These are phyloP conservation scores for Sternotherus odoratus DNA, from an alignment of 2,797 vertebrate genomes.

Conservation along the genomic window DNA sequence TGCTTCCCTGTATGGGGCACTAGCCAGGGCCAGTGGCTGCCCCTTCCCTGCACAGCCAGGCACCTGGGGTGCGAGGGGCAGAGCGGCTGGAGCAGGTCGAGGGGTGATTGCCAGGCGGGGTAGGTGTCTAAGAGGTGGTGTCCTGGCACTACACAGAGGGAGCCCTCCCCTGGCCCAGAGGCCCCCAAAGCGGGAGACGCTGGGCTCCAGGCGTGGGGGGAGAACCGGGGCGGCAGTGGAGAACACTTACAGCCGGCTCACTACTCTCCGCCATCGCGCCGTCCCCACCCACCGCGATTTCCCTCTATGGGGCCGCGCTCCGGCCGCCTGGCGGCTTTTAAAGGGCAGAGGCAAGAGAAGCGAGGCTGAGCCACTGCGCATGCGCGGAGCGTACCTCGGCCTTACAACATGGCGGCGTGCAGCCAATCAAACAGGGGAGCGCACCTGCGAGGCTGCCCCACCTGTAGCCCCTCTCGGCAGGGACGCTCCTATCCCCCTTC, in stretches of 20 bases:
- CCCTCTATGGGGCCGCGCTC: background rate
- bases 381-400: rapidly evolving
- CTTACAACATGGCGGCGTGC: background rate
- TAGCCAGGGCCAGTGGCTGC: too few species aligned
- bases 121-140: background rate
- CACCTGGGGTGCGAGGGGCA: too few species aligned
- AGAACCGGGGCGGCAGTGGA: background rate
- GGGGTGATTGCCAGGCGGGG: too few species aligned
- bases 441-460: background rate
- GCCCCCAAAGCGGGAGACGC: rapidly evolving
- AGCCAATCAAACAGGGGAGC: rapidly evolving
- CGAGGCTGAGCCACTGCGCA: background rate
- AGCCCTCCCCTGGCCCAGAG: background rate
- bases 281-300: background rate
- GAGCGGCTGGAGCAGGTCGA: background rate
- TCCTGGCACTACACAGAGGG: background rate
- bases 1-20: too few species aligned
- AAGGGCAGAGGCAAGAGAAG: background rate
- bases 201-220: background rate
- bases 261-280: conserved; percentile 62
- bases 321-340: conserved; percentile 30
- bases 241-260: conserved; percentile 49
- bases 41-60: background rate
- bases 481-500: too few species aligned
- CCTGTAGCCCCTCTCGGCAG: background rate